Evolutionary conservation across 2,113 vertebrate genomes (phyloP).

Genomic region (Puntigrus tetrazona): DNA sequence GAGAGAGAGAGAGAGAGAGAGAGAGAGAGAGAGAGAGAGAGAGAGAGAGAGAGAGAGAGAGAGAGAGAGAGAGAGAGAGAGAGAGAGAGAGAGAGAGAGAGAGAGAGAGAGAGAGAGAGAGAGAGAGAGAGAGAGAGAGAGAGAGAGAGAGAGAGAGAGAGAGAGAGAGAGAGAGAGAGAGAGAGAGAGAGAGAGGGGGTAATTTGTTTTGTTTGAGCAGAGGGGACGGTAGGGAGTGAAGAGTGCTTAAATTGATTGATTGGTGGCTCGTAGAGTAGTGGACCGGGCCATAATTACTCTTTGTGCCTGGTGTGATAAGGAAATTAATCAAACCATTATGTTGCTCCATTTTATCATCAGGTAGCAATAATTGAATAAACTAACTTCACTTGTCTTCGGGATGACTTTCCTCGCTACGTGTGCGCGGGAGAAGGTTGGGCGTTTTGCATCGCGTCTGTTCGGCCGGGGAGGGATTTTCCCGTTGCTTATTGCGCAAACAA

Average conservation of each 20-base stretch:
- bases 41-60: constrained; percentile 61
- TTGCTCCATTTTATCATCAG: constrained; percentile 74
- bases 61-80: constrained; percentile 60
- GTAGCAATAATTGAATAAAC: constrained; percentile 81
- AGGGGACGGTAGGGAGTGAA: constrained; percentile 44
- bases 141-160: constrained; percentile 57
- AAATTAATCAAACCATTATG: constrained; percentile 86
- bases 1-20: constrained; percentile 60
- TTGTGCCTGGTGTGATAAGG: constrained; percentile 80
- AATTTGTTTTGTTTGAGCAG: constrained; percentile 52
- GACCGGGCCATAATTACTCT: constrained; percentile 85
- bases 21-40: constrained; percentile 57
- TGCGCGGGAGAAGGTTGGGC: neutral
- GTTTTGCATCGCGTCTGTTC: neutral
- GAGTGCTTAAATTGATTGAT: constrained; percentile 79
- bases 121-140: constrained; percentile 60
- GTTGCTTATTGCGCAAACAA: neutral
- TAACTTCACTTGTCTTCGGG: constrained; percentile 69
- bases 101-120: constrained; percentile 61
- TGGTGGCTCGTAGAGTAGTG: constrained; percentile 73
- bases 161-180: constrained; percentile 61
- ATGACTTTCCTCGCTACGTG: constrained; percentile 51
- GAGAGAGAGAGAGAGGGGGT: constrained; percentile 54
- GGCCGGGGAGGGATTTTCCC: neutral
- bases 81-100: constrained; percentile 57